A percentile compares a stretch with the other conserved stretches of the same genome.
phyloP scores from a whole-genome alignment of 1,140 invertebrate species.

The Listronotus oregonensis region DNA sequence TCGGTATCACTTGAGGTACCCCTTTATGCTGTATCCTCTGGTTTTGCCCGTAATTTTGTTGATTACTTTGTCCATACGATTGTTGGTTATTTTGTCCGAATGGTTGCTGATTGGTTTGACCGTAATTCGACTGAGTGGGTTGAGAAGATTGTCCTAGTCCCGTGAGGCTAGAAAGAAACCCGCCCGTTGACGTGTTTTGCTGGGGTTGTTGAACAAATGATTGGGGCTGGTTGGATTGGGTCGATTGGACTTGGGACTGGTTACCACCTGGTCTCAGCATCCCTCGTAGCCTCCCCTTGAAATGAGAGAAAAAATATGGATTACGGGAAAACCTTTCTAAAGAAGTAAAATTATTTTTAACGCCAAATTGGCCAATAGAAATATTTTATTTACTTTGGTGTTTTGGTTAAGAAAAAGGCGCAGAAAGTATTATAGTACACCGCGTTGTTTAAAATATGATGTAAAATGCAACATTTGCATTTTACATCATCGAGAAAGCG shows the following conservation, averaged over 20 bases:
- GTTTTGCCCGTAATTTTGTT: conserved; percentile 40
- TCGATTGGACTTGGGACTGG: conserved; percentile 42
- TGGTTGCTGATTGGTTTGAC: conserved; percentile 31
- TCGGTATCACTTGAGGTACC: conserved; percentile 66
- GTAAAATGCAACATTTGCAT: too few species aligned
- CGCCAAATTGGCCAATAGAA: too few species aligned
- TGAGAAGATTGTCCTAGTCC: conserved; percentile 44
- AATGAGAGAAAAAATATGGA: conserved; percentile 20
- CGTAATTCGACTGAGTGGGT: conserved; percentile 16
- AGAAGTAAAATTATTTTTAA: not conserved
- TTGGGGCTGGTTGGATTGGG: conserved; percentile 31
- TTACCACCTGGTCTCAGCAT: conserved; percentile 57
- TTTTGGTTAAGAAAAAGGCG: too few species aligned
- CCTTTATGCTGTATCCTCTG: conserved; percentile 56
- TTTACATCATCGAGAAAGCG: too few species aligned
- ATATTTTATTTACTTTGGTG: too few species aligned
- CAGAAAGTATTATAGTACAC: not conserved
- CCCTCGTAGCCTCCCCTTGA: conserved; percentile 55
- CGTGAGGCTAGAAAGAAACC: conserved; percentile 47
- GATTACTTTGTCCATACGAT: conserved; percentile 32
- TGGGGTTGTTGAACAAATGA: too few species aligned
- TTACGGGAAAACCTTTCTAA: not conserved
- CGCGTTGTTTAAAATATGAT: too few species aligned
- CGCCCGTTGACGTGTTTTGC: conserved; percentile 30
- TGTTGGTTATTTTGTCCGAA: conserved; percentile 42